Evolutionary conservation across 2,888 invertebrate genomes (phyloP).

Genomic region (Drosophila tanythrix): DNA sequence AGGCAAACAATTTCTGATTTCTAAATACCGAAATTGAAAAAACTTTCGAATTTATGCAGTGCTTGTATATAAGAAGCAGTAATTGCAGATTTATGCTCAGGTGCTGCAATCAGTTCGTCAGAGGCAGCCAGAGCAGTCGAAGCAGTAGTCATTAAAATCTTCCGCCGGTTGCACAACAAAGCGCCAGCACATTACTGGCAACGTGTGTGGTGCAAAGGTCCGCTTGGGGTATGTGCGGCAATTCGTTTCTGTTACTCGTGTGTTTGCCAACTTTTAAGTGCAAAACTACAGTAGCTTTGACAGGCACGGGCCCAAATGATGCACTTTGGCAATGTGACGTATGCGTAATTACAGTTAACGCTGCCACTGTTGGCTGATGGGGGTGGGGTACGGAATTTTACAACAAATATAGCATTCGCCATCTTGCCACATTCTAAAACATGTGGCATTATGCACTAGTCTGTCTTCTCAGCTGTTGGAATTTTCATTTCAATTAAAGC

Average conservation of each 20-base stretch:
- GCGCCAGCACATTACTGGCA: slow-evolving; percentile 66
- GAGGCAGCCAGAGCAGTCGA: slow-evolving; percentile 20
- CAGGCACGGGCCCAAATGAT: slow-evolving; percentile 54
- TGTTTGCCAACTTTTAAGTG: slow-evolving; percentile 37
- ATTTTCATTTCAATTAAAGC: slow-evolving; percentile 73
- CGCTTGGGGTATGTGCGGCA: not conserved
- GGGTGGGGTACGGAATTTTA: not conserved
- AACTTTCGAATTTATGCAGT: not conserved
- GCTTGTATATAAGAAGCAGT: slow-evolving; percentile 40
- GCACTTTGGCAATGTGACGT: slow-evolving; percentile 59
- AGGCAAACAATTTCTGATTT: not conserved
- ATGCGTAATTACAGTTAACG: slow-evolving; percentile 57
- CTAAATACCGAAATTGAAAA: not conserved
- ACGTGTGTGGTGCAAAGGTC: slow-evolving; percentile 19
- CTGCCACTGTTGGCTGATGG: not conserved
- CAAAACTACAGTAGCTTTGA: slow-evolving; percentile 35
- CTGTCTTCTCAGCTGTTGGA: slow-evolving; percentile 44
- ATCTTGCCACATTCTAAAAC: slow-evolving; percentile 30
- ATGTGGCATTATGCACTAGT: slow-evolving; percentile 1
- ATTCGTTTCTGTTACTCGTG: not conserved
- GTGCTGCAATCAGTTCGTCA: slow-evolving; percentile 15
- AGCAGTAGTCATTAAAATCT: slow-evolving; percentile 72
- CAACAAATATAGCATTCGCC: slow-evolving; percentile 33
- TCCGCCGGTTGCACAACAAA: slow-evolving; percentile 73
- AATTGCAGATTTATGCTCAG: slow-evolving; percentile 48